Conservation (phyloP, 2,113 vertebrate species). For the Emydocephalus ijimae region DNA sequence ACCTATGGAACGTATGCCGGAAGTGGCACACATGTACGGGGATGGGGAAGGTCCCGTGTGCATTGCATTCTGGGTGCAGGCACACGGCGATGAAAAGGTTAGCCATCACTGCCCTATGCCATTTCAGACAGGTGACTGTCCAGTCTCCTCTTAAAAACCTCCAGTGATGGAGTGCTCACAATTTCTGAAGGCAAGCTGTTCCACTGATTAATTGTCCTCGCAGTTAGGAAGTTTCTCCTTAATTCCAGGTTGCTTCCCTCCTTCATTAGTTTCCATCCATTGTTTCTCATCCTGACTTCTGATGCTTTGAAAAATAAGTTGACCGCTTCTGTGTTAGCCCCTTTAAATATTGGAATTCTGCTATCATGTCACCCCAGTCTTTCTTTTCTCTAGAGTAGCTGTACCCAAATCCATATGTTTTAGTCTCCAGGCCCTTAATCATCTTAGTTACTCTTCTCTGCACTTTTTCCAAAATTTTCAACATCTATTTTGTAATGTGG, state of each 20-base stretch:
- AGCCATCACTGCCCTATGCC: background rate
- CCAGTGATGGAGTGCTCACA: background rate
- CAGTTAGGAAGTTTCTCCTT: background rate
- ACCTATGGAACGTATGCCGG: too few relatives aligned
- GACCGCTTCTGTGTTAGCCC: background rate
- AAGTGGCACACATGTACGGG: too few relatives aligned
- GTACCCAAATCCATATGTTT: background rate
- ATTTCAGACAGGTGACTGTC: background rate
- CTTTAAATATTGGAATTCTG: background rate
- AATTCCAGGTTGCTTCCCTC: background rate
- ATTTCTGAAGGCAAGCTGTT: background rate
- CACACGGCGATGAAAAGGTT: too few relatives aligned
- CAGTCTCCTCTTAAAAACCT: background rate
- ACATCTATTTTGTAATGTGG: background rate
- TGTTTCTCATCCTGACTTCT: background rate
- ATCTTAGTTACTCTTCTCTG: background rate
- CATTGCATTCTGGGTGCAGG: too few relatives aligned
- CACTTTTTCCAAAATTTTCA: background rate
- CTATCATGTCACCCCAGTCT: background rate
- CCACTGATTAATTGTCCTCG: background rate
- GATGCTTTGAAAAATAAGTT: background rate
- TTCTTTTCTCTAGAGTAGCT: background rate
- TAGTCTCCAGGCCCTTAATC: background rate
- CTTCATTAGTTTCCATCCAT: background rate
- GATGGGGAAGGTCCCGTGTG: too few relatives aligned